A percentile compares a stretch with the other conserved stretches of the same genome.
phyloP scores from a whole-genome alignment of 2,797 vertebrate genomes.

The Macrochelys suwanniensis region DNA sequence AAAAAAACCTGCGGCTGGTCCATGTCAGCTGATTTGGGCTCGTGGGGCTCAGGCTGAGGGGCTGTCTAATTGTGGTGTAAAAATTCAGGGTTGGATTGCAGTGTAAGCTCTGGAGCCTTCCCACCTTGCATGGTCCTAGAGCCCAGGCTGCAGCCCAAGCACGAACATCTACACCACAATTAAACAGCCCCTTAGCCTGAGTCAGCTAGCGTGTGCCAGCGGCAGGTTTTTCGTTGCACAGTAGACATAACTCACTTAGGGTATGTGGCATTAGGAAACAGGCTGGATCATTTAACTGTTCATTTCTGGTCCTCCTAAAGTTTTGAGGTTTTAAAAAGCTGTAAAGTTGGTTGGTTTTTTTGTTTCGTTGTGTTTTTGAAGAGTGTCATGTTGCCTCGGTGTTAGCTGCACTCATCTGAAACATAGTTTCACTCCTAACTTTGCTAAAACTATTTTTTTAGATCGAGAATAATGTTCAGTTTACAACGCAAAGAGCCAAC shows the following conservation, averaged over 20 bases:
- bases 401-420: background rate
- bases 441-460: background rate
- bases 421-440: background rate
- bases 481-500: background rate
- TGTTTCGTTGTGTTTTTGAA: background rate
- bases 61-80: background rate
- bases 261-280: background rate
- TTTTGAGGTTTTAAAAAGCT: background rate
- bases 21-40: background rate
- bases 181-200: background rate
- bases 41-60: no score
- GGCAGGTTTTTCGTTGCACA: background rate
- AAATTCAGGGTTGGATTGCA: background rate
- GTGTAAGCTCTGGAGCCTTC: background rate
- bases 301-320: background rate
- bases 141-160: background rate
- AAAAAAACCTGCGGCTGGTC: background rate
- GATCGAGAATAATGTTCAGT: background rate
- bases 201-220: background rate
- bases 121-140: background rate
- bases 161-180: background rate
- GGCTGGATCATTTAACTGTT: background rate
- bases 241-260: background rate
- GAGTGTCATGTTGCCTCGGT: rapidly evolving
- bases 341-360: background rate